Percentiles rank a stretch among this genome's conserved stretches.
Conservation (phyloP, 1,140 invertebrate genomes). For the Sipha flava region DNA sequence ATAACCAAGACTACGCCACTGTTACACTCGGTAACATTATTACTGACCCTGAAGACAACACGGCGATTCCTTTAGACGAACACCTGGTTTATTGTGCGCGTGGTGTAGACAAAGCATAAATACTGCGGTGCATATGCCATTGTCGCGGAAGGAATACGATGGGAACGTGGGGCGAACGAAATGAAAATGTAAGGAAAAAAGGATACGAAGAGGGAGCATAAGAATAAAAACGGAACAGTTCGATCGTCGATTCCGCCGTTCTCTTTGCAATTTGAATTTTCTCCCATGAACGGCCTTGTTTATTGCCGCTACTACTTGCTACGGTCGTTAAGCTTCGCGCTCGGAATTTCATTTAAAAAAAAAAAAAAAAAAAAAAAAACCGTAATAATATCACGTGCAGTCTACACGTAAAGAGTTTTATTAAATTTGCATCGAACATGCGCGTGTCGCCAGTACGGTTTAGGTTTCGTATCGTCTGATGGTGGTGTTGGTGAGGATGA, state of each 20-base stretch:
- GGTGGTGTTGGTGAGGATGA: no score
- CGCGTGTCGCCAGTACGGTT: no score
- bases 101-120: not conserved
- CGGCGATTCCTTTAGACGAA: not conserved
- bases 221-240: not conserved
- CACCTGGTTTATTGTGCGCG: not conserved
- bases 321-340: not conserved
- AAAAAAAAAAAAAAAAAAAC: slow-evolving; percentile 18
- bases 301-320: not conserved
- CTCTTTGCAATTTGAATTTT: not conserved
- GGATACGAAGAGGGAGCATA: no score
- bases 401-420: slow-evolving; percentile 1
- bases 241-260: not conserved
- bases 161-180: not conserved
- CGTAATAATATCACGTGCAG: not conserved
- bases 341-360: slow-evolving; percentile 13
- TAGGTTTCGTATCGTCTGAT: no score
- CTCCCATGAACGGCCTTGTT: not conserved
- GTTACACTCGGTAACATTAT: not conserved
- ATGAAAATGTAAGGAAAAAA: no score
- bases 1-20: no score
- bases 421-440: slow-evolving; percentile 11
- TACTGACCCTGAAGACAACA: not conserved
- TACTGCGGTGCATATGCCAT: no score
- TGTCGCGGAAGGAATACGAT: no score